Evolutionary conservation across 2,113 vertebrate species (phyloP), one percentile per base, ranked within the genome.

Genomic region (Esox niger): DNA sequence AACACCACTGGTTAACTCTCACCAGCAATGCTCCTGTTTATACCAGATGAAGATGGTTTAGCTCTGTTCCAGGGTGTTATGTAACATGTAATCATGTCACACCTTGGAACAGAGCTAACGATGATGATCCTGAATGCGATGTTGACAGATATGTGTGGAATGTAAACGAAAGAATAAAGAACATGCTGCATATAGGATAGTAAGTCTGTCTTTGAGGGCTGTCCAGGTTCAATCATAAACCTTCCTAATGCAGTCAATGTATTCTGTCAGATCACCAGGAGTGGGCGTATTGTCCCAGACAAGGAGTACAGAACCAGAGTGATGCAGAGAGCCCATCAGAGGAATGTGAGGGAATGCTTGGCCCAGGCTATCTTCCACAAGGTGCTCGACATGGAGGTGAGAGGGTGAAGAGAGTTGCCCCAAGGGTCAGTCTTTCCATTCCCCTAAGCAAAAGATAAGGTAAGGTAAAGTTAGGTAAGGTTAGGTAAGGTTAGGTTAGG

Each of bases 331-430:
- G 86, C 93, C n/a, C 94, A 95, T 33, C 92, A 96, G 68, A 91
- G 86, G 65, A 88, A 93, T 0, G 63, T 93, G 1, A 87, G 89
- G 54, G 92, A 95, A 70, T 92, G 93, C 79, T 84, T 98, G 76
- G 93, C 95, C 26, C 91, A 90, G 43, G 93, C 94, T 58, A 90
- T 97, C 69, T 95, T 94, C 75, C 91, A 91, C 33, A 96, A 95
- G 82, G 92, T 96, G 66, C 90, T 96, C 29, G 95, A 95, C 69
- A 91, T 94, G 89, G 93, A 98, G 94, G 96, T 98, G 79, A 4
- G 88, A 9, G 8, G 2, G 31, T 1, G 3, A 43, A 38, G 21
- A 60, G 3, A 4, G 38, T 43, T 43, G 38, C 38, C 13, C 15
- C 38, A 1, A 3, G 13, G 38, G 38, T 43, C 38, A 43, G 13